phyloP scores from a whole-genome alignment of 2,888 invertebrate genomes.

The Formica aserva region DNA sequence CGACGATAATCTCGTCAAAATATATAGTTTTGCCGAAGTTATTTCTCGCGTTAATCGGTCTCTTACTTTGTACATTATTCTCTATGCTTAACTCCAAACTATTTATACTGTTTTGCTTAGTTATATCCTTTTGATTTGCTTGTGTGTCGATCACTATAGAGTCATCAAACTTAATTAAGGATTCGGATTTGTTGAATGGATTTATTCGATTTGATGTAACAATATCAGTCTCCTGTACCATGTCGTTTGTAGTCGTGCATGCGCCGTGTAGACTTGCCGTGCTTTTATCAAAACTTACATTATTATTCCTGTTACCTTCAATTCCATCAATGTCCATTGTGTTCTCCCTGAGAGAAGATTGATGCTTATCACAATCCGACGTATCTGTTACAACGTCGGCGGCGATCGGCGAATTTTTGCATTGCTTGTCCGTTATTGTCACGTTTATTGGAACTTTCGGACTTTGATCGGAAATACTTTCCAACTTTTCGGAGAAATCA shows the following conservation, averaged over 20 bases:
- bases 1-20: slow-evolving; percentile 84
- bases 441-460: slow-evolving; percentile 81
- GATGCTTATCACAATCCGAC: slow-evolving; percentile 62
- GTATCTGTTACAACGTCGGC: slow-evolving; percentile 57
- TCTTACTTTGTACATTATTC: slow-evolving; percentile 81
- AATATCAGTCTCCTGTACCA: slow-evolving; percentile 73
- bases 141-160: slow-evolving; percentile 73
- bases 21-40: slow-evolving; percentile 82
- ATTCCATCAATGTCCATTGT: slow-evolving; percentile 63
- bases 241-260: slow-evolving; percentile 69
- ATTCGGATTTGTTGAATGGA: slow-evolving; percentile 77
- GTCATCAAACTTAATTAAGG: slow-evolving; percentile 81
- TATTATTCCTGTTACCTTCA: slow-evolving; percentile 78
- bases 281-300: slow-evolving; percentile 70
- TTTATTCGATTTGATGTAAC: slow-evolving; percentile 73
- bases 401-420: slow-evolving; percentile 54
- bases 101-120: slow-evolving; percentile 78
- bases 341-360: slow-evolving; percentile 75
- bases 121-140: slow-evolving; percentile 78
- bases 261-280: slow-evolving; percentile 72
- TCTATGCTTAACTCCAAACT: slow-evolving; percentile 78
- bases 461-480: slow-evolving; percentile 77
- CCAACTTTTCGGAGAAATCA: slow-evolving; percentile 79
- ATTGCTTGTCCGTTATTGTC: slow-evolving; percentile 83
- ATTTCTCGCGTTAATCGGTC: slow-evolving; percentile 75